Evolutionary conservation across 2,113 vertebrate species (phyloP), one percentile per base, ranked within the genome.

Genomic region (Eulemur macaco): DNA sequence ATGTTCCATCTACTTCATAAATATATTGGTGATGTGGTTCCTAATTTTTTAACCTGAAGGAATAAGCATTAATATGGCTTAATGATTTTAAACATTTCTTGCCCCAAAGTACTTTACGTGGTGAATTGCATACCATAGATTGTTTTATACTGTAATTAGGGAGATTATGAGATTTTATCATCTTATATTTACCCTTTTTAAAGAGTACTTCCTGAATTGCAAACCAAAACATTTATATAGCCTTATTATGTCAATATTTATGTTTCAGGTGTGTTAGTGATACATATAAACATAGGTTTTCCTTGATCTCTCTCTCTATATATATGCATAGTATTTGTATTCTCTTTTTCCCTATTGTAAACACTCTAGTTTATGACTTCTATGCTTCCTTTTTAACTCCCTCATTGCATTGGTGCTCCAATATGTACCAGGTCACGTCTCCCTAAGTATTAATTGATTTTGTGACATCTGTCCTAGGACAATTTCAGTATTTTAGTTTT

Each of bases 131-230:
- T 73, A 37, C 74, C 50, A n/a, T 73, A 80, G 54, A 56, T 64
- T 54, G n/a, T 94, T 92, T 89, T 82, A 85, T 71, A 45, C 37
- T 96, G 25, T 95, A 87, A 58, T 96, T 97, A 95, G 85, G 31
- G 84, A 71, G 76, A 23, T 92, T 73, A 54, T 91, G 66, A 93
- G 58, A 82, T 85, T 76, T 6, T 39, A 54, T 74, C 63, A 78
- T 95, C 23, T 89, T 68, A 47, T 82, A 39, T 86, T 83, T 95
- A 64, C 50, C 31, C 64, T 95, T 95, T 93, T 87, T 81, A 97
- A 94, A 68, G 83, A 90, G 23, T 81, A 25, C 85, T 94, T 97
- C 85, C 76, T 60, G 81, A 94, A 77, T 87, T 82, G 63, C 47
- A 64, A 58, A 71, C 82, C 88, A 88, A 60, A 93, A 42, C 82